Evolutionary conservation across 1,140 invertebrate genomes (phyloP).

Genomic region (Linepithema humile): DNA sequence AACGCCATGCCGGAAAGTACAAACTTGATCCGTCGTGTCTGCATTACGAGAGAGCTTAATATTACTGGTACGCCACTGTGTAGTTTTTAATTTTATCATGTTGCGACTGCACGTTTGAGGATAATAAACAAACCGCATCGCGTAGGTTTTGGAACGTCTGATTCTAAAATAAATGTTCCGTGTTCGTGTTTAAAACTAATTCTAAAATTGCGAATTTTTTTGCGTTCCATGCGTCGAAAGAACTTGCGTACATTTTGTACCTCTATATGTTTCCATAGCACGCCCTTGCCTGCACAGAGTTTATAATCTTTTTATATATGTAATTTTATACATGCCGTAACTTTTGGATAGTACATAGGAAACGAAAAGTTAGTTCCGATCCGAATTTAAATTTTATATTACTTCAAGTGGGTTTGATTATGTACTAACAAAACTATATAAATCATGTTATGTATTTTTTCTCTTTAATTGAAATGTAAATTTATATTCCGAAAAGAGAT

Average conservation of each 20-base stretch:
- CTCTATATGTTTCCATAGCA: background rate
- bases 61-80: background rate
- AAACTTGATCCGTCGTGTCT: slow-evolving; percentile 47
- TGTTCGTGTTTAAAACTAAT: background rate
- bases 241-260: background rate
- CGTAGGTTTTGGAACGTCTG: background rate
- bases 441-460: too few species aligned
- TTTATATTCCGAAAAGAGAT: too few species aligned
- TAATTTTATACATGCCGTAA: too few species aligned
- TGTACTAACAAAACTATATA: too few species aligned
- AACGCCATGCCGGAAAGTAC: slow-evolving; percentile 17
- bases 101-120: background rate
- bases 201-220: background rate
- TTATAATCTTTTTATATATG: background rate
- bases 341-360: too few species aligned
- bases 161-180: too few species aligned
- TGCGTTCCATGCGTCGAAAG: too few species aligned
- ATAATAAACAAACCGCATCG: background rate
- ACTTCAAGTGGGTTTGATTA: too few species aligned
- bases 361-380: too few species aligned
- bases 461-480: too few species aligned
- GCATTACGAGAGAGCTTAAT: slow-evolving; percentile 20
- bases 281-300: background rate
- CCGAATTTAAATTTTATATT: too few species aligned
- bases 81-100: slow-evolving; percentile 25